A percentile compares a stretch with the other conserved stretches of the same genome.
Conservation (phyloP, 2,797 vertebrate species). For the Emys orbicularis region DNA sequence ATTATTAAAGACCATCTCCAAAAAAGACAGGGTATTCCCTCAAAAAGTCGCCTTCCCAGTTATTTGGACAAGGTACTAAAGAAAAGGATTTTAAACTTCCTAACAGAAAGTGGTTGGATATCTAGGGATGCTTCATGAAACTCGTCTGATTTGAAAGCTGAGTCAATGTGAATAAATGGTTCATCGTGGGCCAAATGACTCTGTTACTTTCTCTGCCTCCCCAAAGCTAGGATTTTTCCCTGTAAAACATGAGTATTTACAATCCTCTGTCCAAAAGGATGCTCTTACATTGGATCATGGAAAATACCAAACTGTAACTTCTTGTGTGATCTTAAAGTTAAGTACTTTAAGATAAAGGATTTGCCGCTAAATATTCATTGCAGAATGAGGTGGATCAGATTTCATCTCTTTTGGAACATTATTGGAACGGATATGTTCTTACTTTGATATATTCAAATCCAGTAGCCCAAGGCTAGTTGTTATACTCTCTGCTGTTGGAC, state of each 20-base stretch:
- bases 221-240: constrained; percentile 44
- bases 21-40: constrained; percentile 95
- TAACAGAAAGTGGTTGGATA: constrained; percentile 99
- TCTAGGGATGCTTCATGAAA: constrained; percentile 92
- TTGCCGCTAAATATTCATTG: neutral
- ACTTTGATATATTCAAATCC: neutral
- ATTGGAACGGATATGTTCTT: neutral
- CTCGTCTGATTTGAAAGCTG: neutral
- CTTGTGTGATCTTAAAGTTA: neutral
- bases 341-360: neutral
- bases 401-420: constrained; percentile 47
- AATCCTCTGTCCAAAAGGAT: constrained; percentile 22
- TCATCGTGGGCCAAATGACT: constrained; percentile 5
- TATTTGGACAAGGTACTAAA: constrained; percentile 98
- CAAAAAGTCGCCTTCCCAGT: constrained; percentile 95
- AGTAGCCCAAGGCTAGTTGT: neutral
- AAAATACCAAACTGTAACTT: constrained; percentile 20
- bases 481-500: neutral
- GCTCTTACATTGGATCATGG: constrained; percentile 39
- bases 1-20: constrained; percentile 98
- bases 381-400: neutral
- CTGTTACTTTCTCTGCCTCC: neutral
- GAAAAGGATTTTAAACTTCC: constrained; percentile 95
- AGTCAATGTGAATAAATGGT: constrained; percentile 8
- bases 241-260: constrained; percentile 17